These are phyloP conservation scores for Picus viridis DNA, from an alignment of 2,797 vertebrate genomes.

Conservation along the genomic window DNA sequence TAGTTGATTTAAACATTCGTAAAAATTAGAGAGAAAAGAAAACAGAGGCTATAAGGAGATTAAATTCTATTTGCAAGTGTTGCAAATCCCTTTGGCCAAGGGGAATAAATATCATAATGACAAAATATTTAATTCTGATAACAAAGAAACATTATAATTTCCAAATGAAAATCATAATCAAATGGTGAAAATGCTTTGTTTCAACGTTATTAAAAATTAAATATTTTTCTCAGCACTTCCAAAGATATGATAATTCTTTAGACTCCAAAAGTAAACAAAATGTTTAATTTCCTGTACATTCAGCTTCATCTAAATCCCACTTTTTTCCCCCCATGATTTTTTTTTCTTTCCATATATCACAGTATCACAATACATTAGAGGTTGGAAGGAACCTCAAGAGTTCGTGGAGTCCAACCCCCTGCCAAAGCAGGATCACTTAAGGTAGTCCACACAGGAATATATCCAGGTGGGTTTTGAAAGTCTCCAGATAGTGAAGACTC, in stretches of 20 bases:
- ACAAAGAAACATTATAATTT: not conserved
- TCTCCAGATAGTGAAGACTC: too few relatives aligned
- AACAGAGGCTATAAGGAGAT: not conserved
- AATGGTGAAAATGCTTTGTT: not conserved
- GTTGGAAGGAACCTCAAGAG: too few relatives aligned
- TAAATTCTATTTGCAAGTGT: not conserved
- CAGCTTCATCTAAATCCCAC: rapidly evolving
- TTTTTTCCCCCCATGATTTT: too few relatives aligned
- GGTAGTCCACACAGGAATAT: too few relatives aligned
- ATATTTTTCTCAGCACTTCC: not conserved
- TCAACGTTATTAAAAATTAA: not conserved
- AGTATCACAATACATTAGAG: too few relatives aligned
- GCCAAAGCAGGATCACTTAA: too few relatives aligned
- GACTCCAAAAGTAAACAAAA: not conserved
- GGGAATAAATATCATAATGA: not conserved
- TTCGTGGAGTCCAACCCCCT: too few relatives aligned
- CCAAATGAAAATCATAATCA: too few relatives aligned
- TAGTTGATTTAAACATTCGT: not conserved
- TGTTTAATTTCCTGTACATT: not conserved
- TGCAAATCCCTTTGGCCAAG: not conserved
- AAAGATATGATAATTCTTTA: not conserved
- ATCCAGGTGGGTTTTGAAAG: too few relatives aligned
- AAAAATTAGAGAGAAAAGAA: not conserved
- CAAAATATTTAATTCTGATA: not conserved
- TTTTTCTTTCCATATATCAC: not conserved